Conservation (phyloP, 1,140 invertebrate species). For the Tetramorium alpestre region DNA sequence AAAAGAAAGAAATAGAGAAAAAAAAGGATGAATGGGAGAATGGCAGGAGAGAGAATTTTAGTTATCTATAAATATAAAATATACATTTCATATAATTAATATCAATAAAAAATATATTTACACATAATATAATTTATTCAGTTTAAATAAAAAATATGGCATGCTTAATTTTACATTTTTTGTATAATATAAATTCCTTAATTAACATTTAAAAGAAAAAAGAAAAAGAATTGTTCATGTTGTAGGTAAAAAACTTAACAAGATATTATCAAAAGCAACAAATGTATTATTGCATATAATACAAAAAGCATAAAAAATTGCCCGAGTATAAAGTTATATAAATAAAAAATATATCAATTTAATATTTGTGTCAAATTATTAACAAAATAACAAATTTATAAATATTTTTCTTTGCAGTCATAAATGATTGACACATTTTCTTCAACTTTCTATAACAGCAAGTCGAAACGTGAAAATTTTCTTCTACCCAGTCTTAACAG, state of each 20-base stretch:
- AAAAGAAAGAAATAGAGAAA: neutral
- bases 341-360: constrained; percentile 29
- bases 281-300: constrained; percentile 45
- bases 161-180: constrained; percentile 15
- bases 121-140: constrained; percentile 22
- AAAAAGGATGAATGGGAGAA: neutral
- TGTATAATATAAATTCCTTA: constrained; percentile 14
- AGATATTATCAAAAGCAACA: constrained; percentile 25
- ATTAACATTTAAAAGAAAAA: neutral
- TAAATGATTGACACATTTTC: constrained; percentile 44
- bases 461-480: constrained; percentile 36
- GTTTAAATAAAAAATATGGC: constrained; percentile 42
- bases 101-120: constrained; percentile 37
- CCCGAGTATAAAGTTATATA: constrained; percentile 1
- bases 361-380: constrained; percentile 14
- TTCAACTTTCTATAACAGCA: constrained; percentile 32
- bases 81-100: constrained; percentile 52
- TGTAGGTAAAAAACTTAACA: constrained; percentile 16
- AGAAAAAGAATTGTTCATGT: neutral
- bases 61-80: constrained; percentile 37
- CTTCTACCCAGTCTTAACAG: constrained; percentile 70
- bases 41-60: neutral
- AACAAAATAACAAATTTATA: constrained; percentile 39
- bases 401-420: constrained; percentile 29
- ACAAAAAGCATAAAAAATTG: constrained; percentile 52